Conservation (phyloP, 2,797 vertebrate species). For the Sus cebifrons region DNA sequence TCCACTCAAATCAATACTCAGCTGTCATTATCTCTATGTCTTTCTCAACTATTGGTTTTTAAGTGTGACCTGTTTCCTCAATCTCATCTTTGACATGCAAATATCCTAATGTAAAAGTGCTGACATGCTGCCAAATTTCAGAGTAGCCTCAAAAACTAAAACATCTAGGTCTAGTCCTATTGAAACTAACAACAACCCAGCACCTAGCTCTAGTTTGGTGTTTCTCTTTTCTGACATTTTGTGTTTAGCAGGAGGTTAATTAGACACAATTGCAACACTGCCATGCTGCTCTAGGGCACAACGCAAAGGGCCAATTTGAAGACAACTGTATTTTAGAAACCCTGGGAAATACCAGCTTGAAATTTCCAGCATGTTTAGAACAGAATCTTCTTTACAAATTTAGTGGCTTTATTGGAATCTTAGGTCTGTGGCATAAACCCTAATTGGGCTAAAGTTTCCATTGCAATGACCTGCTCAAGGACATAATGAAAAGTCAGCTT, state of each 20-base stretch:
- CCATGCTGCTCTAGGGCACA: slow-evolving; percentile 82
- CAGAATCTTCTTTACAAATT: slow-evolving; percentile 77
- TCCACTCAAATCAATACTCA: slow-evolving; percentile 64
- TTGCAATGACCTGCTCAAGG: slow-evolving; percentile 77
- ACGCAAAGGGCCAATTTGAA: slow-evolving; percentile 83
- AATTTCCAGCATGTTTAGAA: slow-evolving; percentile 81
- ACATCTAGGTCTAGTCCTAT: slow-evolving; percentile 53
- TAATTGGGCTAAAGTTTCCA: slow-evolving; percentile 83
- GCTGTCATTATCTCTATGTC: neutral
- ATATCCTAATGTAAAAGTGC: neutral
- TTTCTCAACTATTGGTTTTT: slow-evolving; percentile 50
- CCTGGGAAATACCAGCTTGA: slow-evolving; percentile 84
- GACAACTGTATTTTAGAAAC: slow-evolving; percentile 81
- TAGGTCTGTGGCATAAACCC: slow-evolving; percentile 71
- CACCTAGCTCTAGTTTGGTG: slow-evolving; percentile 66
- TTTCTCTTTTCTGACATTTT: slow-evolving; percentile 86
- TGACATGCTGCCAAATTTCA: slow-evolving; percentile 76
- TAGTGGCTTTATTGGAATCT: slow-evolving; percentile 75
- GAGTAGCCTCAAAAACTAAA: slow-evolving; percentile 75
- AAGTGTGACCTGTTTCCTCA: slow-evolving; percentile 60
- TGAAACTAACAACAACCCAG: slow-evolving; percentile 76
- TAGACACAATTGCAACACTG: slow-evolving; percentile 82
- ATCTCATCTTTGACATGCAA: slow-evolving; percentile 70
- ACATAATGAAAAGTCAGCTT: slow-evolving; percentile 79
- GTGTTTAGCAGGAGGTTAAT: slow-evolving; percentile 89